Base-by-base conservation (phyloP, 2,113 vertebrate species). In the Euleptes europaea region DNA sequence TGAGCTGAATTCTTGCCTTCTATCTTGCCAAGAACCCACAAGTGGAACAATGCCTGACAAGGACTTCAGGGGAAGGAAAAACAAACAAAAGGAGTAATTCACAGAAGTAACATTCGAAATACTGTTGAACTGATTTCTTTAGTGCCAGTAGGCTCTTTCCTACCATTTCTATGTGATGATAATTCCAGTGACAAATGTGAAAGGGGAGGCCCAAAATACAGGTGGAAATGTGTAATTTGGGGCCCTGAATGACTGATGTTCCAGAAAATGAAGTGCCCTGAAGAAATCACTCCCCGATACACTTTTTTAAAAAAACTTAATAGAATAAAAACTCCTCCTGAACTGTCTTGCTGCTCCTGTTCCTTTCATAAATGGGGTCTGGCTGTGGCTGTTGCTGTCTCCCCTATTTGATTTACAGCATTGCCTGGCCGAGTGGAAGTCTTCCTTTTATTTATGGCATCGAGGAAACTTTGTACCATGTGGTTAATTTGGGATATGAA, bases 401-500 rank as follows among this genome's bases (percentile, higher is more conserved):
- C 3, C 81, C 73, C 82, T 42, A 67, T 88, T 85, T 91, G 90
- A 92, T 92, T 90, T 92, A 91, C 33, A 47, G 60, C 85, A 84
- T 85, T 76, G 70, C 75, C 75, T 1, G 86, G 83, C 83, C 85
- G 86, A 91, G 80, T 91, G 90, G 91, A 91, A 94, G 78, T 81
- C 80, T 92, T 26, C 17, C 19, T 31, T 88, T 92, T 93, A 86
- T 94, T 91, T 94, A 93, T 92, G 84, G 78, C 80, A 90, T 78
- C 80, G 69, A 86, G 88, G 47, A 70, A 67, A 86, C 67, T 85
- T 72, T 70, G 54, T 83, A 84, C 73, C 84, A 44, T 40, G 86
- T 90, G 88, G 88, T 93, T 91, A 88, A 92, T 93, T 92, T 90
- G 84, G 86, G 79, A 88, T 89, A 91, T 89, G 88, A 89, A 92